Conservation (phyloP, 2,888 invertebrate species). For the Venustoraphidia nigricollis region DNA sequence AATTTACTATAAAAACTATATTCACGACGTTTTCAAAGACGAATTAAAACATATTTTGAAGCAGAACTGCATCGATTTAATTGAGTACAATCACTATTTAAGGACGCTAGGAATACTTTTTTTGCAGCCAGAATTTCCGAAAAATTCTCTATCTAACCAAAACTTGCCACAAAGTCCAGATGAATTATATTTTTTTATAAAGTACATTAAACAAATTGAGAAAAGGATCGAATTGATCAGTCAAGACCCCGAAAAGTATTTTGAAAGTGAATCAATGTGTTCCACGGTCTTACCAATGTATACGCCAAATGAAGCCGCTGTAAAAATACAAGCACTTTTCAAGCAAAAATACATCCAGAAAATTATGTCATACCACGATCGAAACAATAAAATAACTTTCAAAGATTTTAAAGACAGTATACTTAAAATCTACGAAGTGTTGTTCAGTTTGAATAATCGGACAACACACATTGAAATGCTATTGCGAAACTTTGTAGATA, state of each 20-base stretch:
- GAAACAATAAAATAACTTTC: constrained; percentile 13
- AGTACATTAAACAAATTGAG: no score
- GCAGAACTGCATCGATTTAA: constrained; percentile 3
- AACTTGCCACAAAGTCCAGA: no score
- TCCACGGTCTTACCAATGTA: no score
- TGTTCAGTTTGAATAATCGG: constrained; percentile 16
- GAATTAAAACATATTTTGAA: constrained; percentile 7
- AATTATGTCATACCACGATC: constrained; percentile 14
- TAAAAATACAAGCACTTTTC: constrained; percentile 20
- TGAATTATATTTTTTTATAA: no score
- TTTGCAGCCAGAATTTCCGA: constrained; percentile 1
- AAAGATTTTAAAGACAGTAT: constrained; percentile 15
- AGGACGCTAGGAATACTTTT: constrained; percentile 4
- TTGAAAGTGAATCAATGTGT: no score
- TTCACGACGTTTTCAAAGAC: constrained; percentile 11
- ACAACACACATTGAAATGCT: constrained; percentile 11
- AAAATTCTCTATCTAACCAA: no score
- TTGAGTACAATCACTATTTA: no score
- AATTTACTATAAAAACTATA: constrained; percentile 10
- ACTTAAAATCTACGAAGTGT: constrained; percentile 16
- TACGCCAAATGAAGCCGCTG: constrained; percentile 11
- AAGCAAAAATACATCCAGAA: constrained; percentile 13
- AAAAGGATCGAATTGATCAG: no score
- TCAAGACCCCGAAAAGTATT: no score
- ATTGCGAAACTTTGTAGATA: constrained; percentile 16